phyloP scores from a whole-genome alignment of 1,140 invertebrate genomes.

The Lordiphosa mommai region DNA sequence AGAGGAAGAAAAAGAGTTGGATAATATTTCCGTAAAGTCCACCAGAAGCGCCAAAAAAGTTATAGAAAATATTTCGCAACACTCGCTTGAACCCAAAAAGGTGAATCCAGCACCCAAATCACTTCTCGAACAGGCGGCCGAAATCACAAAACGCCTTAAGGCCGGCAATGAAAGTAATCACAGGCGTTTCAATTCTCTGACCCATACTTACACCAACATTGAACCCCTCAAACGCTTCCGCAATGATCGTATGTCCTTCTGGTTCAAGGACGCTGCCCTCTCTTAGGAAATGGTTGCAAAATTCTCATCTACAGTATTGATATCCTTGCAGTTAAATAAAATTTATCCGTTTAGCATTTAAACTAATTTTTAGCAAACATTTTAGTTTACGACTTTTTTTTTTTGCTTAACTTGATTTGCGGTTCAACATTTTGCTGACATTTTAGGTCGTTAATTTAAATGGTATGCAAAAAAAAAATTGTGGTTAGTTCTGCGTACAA shows the following conservation, averaged over 20 bases:
- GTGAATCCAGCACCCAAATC: conserved; percentile 6
- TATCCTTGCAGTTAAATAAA: background rate
- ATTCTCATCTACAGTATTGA: background rate
- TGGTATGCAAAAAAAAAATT: conserved; percentile 46
- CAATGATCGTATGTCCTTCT: conserved; percentile 51
- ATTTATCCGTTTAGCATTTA: conserved; percentile 1
- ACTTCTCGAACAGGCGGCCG: conserved; percentile 21
- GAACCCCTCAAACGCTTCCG: conserved; percentile 23
- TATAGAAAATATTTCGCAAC: too few relatives aligned
- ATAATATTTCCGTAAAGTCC: too few relatives aligned
- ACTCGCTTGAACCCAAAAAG: background rate
- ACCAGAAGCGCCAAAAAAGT: too few relatives aligned
- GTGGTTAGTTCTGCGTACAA: conserved; percentile 35
- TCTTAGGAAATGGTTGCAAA: conserved; percentile 19
- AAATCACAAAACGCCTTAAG: conserved; percentile 31
- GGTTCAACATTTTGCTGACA: conserved; percentile 50
- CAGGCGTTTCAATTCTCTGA: conserved; percentile 31
- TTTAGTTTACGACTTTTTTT: conserved; percentile 6
- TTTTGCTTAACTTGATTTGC: conserved; percentile 54
- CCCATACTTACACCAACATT: conserved; percentile 12
- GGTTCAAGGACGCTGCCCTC: conserved; percentile 54
- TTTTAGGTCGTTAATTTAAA: conserved; percentile 66
- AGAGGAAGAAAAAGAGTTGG: too few relatives aligned
- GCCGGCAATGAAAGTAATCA: conserved; percentile 44
- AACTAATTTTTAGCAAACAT: background rate